Percentiles rank a stretch among this genome's conserved stretches.
phyloP scores from a whole-genome alignment of 1,140 invertebrate genomes.

The Daktulosphaira vitifoliae region DNA sequence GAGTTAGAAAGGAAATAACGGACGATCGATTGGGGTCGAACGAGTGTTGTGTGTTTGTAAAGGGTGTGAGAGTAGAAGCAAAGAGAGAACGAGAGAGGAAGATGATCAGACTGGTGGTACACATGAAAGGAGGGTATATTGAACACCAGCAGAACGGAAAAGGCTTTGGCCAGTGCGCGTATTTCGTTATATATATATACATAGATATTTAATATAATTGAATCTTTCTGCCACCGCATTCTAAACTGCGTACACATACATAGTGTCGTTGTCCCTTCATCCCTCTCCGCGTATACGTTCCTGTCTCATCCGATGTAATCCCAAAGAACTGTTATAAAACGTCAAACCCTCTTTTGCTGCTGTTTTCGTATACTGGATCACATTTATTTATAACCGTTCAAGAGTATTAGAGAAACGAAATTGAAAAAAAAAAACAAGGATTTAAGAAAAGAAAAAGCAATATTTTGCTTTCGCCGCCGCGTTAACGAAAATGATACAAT shows the following conservation, averaged over 20 bases:
- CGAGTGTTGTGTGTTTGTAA: too few relatives aligned
- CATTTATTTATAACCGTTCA: slow-evolving; percentile 33
- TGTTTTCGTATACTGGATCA: slow-evolving; percentile 18
- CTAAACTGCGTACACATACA: slow-evolving; percentile 14
- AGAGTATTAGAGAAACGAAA: slow-evolving; percentile 32
- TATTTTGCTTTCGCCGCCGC: not conserved
- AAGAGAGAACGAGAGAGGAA: slow-evolving; percentile 31
- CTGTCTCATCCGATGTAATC: slow-evolving; percentile 4
- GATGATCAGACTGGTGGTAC: slow-evolving; percentile 29
- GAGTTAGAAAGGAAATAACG: slow-evolving; percentile 33
- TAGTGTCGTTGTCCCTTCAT: not conserved
- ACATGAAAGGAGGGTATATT: not conserved
- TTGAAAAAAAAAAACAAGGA: slow-evolving; percentile 11
- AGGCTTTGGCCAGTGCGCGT: slow-evolving; percentile 14
- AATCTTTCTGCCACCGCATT: slow-evolving; percentile 27
- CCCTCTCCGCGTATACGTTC: not conserved
- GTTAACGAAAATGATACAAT: too few relatives aligned
- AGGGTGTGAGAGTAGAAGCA: not conserved
- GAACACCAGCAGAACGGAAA: not conserved
- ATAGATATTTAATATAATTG: slow-evolving; percentile 22
- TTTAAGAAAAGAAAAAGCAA: slow-evolving; percentile 6
- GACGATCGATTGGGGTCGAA: slow-evolving; percentile 18
- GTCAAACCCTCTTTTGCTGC: slow-evolving; percentile 29
- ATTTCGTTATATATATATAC: slow-evolving; percentile 14
- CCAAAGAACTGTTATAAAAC: slow-evolving; percentile 30